A percentile compares a stretch with the other conserved stretches of the same genome.
phyloP scores from a whole-genome alignment of 2,888 invertebrate species.

The Protula sp. region DNA sequence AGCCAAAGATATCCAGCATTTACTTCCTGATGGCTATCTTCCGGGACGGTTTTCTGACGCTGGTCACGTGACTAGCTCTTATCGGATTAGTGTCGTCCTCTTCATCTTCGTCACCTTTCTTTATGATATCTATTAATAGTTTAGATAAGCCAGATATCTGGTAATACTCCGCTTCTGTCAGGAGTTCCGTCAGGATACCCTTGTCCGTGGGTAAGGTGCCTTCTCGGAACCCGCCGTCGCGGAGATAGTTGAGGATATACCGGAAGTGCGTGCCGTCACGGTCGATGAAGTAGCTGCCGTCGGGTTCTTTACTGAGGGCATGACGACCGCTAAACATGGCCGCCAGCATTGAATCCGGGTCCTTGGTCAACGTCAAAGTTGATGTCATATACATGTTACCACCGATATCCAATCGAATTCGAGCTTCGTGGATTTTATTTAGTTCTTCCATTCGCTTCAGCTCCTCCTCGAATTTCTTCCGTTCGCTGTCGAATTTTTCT shows the following conservation, averaged over 20 bases:
- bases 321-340: constrained; percentile 34
- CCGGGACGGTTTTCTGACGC: not conserved
- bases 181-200: constrained; percentile 25
- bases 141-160: constrained; percentile 18
- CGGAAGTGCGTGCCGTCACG: constrained; percentile 34
- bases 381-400: constrained; percentile 31
- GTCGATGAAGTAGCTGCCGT: constrained; percentile 34
- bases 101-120: too few relatives aligned
- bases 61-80: too few relatives aligned
- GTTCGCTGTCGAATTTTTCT: constrained; percentile 10
- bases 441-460: constrained; percentile 14
- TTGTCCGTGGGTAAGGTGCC: constrained; percentile 20
- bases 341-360: constrained; percentile 27
- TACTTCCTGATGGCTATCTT: not conserved
- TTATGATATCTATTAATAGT: too few relatives aligned
- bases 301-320: constrained; percentile 22
- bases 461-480: constrained; percentile 16
- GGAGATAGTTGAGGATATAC: constrained; percentile 43
- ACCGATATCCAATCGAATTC: constrained; percentile 31
- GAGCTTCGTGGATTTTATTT: constrained; percentile 24
- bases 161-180: constrained; percentile 32
- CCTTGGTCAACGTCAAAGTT: constrained; percentile 26
- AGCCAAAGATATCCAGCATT: too few relatives aligned
- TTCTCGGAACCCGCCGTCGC: constrained; percentile 39
- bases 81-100: too few relatives aligned